Base-by-base conservation (phyloP, 2,888 invertebrate species). In the Sphinx pinastri region DNA sequence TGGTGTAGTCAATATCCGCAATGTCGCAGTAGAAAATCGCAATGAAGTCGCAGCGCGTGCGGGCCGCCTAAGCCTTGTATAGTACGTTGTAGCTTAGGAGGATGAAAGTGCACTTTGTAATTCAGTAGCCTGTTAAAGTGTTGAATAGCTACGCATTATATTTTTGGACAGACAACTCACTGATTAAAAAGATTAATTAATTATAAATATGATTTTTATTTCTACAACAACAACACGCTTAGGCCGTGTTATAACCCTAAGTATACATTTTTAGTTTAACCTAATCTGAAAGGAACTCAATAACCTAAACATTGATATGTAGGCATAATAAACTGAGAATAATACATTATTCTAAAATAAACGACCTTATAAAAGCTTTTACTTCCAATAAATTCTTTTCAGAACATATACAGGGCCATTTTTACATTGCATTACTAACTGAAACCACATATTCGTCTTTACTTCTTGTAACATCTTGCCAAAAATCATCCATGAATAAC, bases 111-210 rank as follows among this genome's bases (percentile, higher is more conserved):
- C 89, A 88, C 90, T 90, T 88, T 86, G 85, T 84, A 84, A 82
- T 79, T 84, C 80, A 77, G 86, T 90, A 88, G 90, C 84, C 79
- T 84, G 89, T 89, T 88, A 84, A 84, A 81, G 84, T 88, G 89
- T 88, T 90, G 81, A 89, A 75, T 73, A 82, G 79, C 80, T 85
- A 87, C 77, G 89, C 88, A 88, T 89, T 92, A 91, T 93, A 93
- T 93, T 93, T 93, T 93, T 93, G 91, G 90, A 93, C 87, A 85
- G 81, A 88, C 81, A 79, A 89, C 85, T 88, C 91, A 89, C 91
- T 84, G 84, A 92, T 86, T 92, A 92, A 91, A 91, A 88, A 83
- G 75, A 86, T 78, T 55, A 63, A 81, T 83, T 81, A 79, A 86
- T 84, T 82, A 86, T 83, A 78, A 87, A 77, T 82, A 80, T 75